Conservation (phyloP, 1,140 invertebrate species). For the Sesamia nonagrioides region DNA sequence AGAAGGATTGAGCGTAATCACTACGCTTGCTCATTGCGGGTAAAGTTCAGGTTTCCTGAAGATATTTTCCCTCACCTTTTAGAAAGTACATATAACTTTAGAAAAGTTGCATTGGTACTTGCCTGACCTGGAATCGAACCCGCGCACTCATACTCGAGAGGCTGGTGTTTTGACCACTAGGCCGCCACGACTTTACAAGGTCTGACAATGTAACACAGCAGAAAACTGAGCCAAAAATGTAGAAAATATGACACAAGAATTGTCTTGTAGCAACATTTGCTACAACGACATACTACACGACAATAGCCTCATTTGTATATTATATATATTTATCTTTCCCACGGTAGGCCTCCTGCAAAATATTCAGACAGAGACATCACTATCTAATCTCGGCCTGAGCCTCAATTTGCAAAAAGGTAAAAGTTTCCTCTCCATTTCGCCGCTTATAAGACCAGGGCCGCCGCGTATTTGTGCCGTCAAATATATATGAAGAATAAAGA, state of each 20-base stretch:
- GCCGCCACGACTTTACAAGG: too few relatives aligned
- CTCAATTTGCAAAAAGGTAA: slow-evolving; percentile 55
- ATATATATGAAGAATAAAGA: slow-evolving; percentile 27
- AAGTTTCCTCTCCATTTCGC: slow-evolving; percentile 48
- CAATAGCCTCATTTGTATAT: not conserved
- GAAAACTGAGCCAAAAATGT: not conserved
- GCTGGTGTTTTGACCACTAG: too few relatives aligned
- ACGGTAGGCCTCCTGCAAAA: slow-evolving; percentile 10
- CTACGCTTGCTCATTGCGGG: too few relatives aligned
- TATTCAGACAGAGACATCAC: slow-evolving; percentile 44
- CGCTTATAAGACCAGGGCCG: slow-evolving; percentile 46
- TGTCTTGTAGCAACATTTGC: slow-evolving; percentile 3
- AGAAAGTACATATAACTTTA: too few relatives aligned
- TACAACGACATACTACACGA: not conserved
- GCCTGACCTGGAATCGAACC: too few relatives aligned
- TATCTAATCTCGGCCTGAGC: slow-evolving; percentile 54
- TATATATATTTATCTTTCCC: slow-evolving; percentile 14
- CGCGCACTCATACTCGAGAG: too few relatives aligned
- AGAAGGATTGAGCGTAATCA: too few relatives aligned
- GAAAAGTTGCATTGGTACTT: too few relatives aligned
- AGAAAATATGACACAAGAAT: not conserved
- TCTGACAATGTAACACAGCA: not conserved
- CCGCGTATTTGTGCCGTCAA: slow-evolving; percentile 37
- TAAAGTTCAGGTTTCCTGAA: too few relatives aligned
- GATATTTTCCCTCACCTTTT: too few relatives aligned